These are phyloP conservation scores for Syndactyla subalaris DNA, from an alignment of 2,797 vertebrate species.

Conservation along the genomic window DNA sequence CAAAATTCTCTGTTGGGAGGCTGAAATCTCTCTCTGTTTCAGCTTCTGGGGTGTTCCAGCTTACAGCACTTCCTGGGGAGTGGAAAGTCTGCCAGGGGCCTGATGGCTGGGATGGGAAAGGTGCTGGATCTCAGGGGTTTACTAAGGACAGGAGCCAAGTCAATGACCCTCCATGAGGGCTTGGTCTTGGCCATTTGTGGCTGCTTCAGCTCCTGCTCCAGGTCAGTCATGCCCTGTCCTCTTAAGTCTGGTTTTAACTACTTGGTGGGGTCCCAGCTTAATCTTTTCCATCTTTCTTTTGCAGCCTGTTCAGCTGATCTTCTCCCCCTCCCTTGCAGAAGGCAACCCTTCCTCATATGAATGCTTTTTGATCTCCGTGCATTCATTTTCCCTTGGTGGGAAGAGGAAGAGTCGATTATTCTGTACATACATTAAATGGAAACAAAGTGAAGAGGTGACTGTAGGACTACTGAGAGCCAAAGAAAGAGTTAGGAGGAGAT, in stretches of 20 bases:
- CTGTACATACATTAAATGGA: neutral
- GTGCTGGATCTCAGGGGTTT: neutral
- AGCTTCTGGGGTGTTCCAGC: neutral
- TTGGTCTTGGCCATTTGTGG: neutral
- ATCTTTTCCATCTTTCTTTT: neutral
- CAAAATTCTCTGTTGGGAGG: neutral
- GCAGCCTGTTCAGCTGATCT: neutral
- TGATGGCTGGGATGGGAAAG: neutral
- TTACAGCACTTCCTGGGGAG: neutral
- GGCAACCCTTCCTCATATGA: neutral
- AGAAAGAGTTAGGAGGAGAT: slow-evolving; percentile 59
- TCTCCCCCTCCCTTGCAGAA: neutral
- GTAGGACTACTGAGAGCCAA: slow-evolving; percentile 6
- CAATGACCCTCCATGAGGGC: neutral
- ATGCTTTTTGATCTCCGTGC: slow-evolving; percentile 37
- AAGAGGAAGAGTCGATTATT: neutral
- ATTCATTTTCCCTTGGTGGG: slow-evolving; percentile 10
- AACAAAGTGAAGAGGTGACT: slow-evolving; percentile 18
- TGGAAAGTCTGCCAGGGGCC: neutral
- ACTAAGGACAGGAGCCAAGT: rapidly evolving
- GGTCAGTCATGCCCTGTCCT: neutral
- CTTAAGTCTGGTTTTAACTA: neutral
- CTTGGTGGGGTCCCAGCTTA: neutral
- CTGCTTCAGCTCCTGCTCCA: neutral
- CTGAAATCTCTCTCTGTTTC: neutral